Base-by-base conservation (phyloP, 92 coral and sea anemone genomes). In the Parazoanthus atlanticus region DNA sequence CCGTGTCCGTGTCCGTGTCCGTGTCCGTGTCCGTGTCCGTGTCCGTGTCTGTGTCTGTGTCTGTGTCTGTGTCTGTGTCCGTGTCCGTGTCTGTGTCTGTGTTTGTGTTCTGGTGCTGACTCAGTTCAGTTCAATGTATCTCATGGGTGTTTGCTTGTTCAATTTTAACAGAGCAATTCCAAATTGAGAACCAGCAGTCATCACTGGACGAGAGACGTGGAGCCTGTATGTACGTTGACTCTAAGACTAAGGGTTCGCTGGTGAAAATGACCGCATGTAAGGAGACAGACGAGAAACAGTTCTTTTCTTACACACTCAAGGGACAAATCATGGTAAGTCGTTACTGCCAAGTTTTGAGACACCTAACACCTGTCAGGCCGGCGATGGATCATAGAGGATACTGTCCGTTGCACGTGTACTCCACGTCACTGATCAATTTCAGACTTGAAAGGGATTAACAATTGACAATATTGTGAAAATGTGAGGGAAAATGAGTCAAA, bases 181-280 rank as follows among this genome's bases (percentile, higher is more conserved):
- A 89, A 61, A 97, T 97, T 72, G 99, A 97, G 89, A 97, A 95
- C 83, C 96, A 96, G 89, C 99, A 97, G 85, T 89, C 99, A 1
- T 94, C 96, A 1, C 94, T 95, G 19, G 97, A 94, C 19, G 94
- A 94, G 75, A 93, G 98, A 49, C 95, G 93, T 31, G 99, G 99
- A 36, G 95, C 97, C 25, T 97, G 99, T 90, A 88, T 97, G 76
- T 97, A 64, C 86, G 95, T 92, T 56, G 97, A 96, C 34, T 93
- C 97, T 52, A 97, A 95, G 89, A 76, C 78, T 34, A 93, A 94
- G 32, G 92, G 91, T 32, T 92, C 94, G 1, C 73, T 72, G 16
- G 90, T 97, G 34, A 96, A 92, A 78, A 93, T 97, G n/a, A 97
- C 99, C 13, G 99, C 98, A 25, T 97, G 99, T 64, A 97, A 94